phyloP scores from a whole-genome alignment of 2,888 invertebrate species.

The Phania funesta region DNA sequence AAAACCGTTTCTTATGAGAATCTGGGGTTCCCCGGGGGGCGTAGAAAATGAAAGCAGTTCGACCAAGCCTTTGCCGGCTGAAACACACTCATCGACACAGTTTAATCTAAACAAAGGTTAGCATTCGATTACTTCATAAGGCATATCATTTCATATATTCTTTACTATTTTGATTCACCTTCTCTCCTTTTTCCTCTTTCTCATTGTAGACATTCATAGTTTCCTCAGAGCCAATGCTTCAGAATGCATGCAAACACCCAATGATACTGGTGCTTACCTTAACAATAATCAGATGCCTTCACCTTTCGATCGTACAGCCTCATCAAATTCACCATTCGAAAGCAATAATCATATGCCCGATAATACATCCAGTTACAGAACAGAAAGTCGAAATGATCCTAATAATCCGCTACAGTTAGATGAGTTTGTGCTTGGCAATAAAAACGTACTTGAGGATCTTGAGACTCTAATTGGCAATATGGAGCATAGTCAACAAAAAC shows the following conservation, averaged over 20 bases:
- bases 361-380: slow-evolving; percentile 68
- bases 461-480: slow-evolving; percentile 80
- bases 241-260: slow-evolving; percentile 74
- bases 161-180: slow-evolving; percentile 61
- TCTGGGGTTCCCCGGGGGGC: slow-evolving; percentile 88
- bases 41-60: slow-evolving; percentile 85
- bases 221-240: slow-evolving; percentile 78
- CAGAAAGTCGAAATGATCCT: slow-evolving; percentile 70
- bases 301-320: slow-evolving; percentile 53
- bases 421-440: slow-evolving; percentile 70
- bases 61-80: slow-evolving; percentile 75
- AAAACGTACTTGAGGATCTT: slow-evolving; percentile 78
- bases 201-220: slow-evolving; percentile 78
- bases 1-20: slow-evolving; percentile 89
- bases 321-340: slow-evolving; percentile 53
- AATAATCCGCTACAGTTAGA: slow-evolving; percentile 72
- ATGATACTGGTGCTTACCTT: slow-evolving; percentile 62
- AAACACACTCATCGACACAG: slow-evolving; percentile 24
- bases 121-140: slow-evolving; percentile 1
- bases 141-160: slow-evolving; percentile 53
- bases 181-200: slow-evolving; percentile 68
- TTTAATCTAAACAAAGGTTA: slow-evolving; percentile 59
- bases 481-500: slow-evolving; percentile 79
- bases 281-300: slow-evolving; percentile 55
- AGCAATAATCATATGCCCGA: slow-evolving; percentile 51